phyloP scores from a whole-genome alignment of 2,888 invertebrate species.

The Cheilosia grossa region DNA sequence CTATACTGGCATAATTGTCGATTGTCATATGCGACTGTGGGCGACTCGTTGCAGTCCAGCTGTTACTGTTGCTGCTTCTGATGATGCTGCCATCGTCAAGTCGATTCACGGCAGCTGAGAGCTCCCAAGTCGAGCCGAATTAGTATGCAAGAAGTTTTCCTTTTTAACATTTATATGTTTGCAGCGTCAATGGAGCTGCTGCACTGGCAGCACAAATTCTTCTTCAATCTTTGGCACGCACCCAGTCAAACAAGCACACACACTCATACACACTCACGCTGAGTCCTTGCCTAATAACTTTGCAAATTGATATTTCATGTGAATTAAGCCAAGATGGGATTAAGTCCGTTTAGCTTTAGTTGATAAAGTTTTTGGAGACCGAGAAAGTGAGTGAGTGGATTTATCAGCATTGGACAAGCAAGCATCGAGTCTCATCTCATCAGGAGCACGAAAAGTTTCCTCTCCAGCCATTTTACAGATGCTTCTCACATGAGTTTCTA shows the following conservation, averaged over 20 bases:
- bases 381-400: constrained; percentile 37
- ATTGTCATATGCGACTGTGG: constrained; percentile 21
- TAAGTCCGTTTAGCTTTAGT: constrained; percentile 71
- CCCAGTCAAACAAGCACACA: background rate
- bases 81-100: constrained; percentile 38
- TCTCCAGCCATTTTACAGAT: constrained; percentile 43
- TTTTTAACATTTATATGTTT: constrained; percentile 63
- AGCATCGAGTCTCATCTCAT: constrained; percentile 30
- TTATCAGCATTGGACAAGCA: constrained; percentile 52
- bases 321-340: constrained; percentile 70
- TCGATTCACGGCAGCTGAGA: constrained; percentile 51
- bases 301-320: constrained; percentile 71
- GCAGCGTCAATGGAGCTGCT: constrained; percentile 44
- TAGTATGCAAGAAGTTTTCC: constrained; percentile 72
- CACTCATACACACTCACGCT: background rate
- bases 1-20: constrained; percentile 45
- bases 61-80: constrained; percentile 22
- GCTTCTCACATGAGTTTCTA: constrained; percentile 24
- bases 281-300: constrained; percentile 60
- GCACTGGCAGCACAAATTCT: constrained; percentile 9
- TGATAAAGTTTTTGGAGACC: constrained; percentile 58
- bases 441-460: constrained; percentile 29
- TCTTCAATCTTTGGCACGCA: background rate
- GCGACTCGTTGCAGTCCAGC: constrained; percentile 16
- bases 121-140: constrained; percentile 57